Percentiles rank a stretch among this genome's conserved stretches.
Evolutionary conservation across 2,888 invertebrate genomes (phyloP).

Genomic region (Apotomis capreana): DNA sequence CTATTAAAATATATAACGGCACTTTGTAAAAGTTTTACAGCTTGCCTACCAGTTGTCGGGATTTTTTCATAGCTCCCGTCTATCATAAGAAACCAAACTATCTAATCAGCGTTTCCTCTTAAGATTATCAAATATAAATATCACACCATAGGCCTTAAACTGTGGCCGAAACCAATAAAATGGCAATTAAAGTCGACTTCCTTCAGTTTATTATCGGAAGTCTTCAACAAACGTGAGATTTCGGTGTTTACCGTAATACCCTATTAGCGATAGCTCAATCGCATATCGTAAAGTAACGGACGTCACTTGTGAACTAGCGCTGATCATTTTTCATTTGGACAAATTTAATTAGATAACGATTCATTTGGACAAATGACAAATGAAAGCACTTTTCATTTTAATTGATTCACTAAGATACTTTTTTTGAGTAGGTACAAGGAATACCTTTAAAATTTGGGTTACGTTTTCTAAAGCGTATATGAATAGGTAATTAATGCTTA

Average conservation of each 20-base stretch:
- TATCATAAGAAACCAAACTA: slow-evolving; percentile 6
- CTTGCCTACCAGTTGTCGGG: slow-evolving; percentile 4
- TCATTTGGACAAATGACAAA: not conserved
- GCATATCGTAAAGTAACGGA: slow-evolving; percentile 47
- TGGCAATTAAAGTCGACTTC: slow-evolving; percentile 46
- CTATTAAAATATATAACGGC: not conserved
- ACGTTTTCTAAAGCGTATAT: no score
- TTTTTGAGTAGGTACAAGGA: no score
- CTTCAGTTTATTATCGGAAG: slow-evolving; percentile 55
- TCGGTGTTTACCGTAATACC: slow-evolving; percentile 52
- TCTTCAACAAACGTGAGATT: slow-evolving; percentile 58
- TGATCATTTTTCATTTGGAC: slow-evolving; percentile 20
- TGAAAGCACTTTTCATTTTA: not conserved
- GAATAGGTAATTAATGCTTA: no score
- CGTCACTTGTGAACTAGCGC: slow-evolving; percentile 39
- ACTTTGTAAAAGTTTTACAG: slow-evolving; percentile 1
- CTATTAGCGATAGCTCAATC: slow-evolving; percentile 45
- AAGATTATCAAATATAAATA: slow-evolving; percentile 35
- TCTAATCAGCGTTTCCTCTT: slow-evolving; percentile 28
- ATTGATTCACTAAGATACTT: not conserved
- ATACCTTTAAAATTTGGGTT: not conserved
- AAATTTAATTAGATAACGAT: slow-evolving; percentile 8
- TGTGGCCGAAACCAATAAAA: slow-evolving; percentile 44
- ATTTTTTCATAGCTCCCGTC: slow-evolving; percentile 8
- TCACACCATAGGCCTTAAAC: slow-evolving; percentile 31